Evolutionary conservation across 2,113 vertebrate species (phyloP).

Genomic region (Vulpes ferrilata): DNA sequence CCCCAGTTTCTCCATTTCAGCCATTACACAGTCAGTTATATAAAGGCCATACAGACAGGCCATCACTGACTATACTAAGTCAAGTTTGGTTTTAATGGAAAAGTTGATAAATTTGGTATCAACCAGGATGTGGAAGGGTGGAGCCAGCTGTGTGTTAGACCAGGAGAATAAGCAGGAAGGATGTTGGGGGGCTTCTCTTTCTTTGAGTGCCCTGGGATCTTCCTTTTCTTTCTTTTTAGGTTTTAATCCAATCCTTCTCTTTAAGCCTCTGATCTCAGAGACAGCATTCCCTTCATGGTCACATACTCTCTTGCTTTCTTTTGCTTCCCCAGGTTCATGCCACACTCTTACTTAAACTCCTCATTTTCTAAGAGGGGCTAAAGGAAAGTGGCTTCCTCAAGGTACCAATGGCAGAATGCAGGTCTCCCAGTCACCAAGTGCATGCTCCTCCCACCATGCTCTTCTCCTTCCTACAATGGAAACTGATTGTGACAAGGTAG

Average conservation of each 20-base stretch:
- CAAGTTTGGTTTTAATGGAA: not conserved
- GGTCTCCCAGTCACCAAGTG: not conserved
- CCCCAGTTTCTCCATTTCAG: not conserved
- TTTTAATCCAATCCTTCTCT: not conserved
- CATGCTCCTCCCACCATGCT: not conserved
- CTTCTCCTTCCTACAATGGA: not conserved
- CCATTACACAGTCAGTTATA: not conserved
- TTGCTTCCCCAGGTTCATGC: not conserved
- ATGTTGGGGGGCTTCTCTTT: not conserved
- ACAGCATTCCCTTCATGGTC: not conserved
- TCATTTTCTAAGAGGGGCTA: not conserved
- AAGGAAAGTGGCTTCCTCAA: not conserved
- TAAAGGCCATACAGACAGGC: not conserved
- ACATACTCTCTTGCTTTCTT: not conserved
- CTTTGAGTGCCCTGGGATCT: not conserved
- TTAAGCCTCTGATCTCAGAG: not conserved
- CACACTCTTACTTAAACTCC: not conserved
- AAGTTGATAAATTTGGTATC: not conserved
- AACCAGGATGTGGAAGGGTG: not conserved
- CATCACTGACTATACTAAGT: not conserved
- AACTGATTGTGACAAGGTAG: not conserved
- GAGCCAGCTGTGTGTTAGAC: not conserved
- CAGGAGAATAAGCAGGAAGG: not conserved
- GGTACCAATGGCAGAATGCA: not conserved
- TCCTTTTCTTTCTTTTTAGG: not conserved